Evolutionary conservation across 2,113 vertebrate genomes (phyloP).

Genomic region (Epinephelus fuscoguttatus): DNA sequence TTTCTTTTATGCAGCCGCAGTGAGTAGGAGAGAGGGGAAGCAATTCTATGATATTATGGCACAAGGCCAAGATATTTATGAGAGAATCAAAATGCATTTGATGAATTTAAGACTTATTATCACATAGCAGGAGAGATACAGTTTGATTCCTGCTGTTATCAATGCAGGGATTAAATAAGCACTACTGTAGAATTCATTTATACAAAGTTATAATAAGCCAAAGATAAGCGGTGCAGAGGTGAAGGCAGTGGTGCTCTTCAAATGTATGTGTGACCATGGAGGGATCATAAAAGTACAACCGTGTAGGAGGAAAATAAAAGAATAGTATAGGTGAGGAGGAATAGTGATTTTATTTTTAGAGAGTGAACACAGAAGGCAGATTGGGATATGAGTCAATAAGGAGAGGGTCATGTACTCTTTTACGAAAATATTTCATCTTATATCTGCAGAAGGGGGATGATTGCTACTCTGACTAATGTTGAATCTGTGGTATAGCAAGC

Average conservation of each 20-base stretch:
- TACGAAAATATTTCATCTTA: not conserved
- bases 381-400: slow-evolving; percentile 13
- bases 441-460: not conserved
- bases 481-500: not conserved
- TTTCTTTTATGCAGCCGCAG: slow-evolving; percentile 28
- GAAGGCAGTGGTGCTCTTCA: not conserved
- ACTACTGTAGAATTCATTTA: not conserved
- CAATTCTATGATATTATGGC: slow-evolving; percentile 14
- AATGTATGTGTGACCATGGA: not conserved
- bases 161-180: not conserved
- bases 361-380: not conserved
- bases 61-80: slow-evolving; percentile 9
- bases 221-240: not conserved
- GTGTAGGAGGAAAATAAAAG: slow-evolving; percentile 2
- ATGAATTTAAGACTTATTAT: slow-evolving; percentile 5
- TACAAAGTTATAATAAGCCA: not conserved
- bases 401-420: not conserved
- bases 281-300: not conserved
- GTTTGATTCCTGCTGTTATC: slow-evolving; percentile 23
- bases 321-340: not conserved
- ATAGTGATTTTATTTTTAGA: slow-evolving; percentile 20
- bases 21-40: not conserved
- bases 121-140: not conserved
- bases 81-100: slow-evolving; percentile 4
- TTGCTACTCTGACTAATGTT: not conserved